Base-by-base conservation (phyloP, 2,113 vertebrate genomes). In the Ondatra zibethicus region DNA sequence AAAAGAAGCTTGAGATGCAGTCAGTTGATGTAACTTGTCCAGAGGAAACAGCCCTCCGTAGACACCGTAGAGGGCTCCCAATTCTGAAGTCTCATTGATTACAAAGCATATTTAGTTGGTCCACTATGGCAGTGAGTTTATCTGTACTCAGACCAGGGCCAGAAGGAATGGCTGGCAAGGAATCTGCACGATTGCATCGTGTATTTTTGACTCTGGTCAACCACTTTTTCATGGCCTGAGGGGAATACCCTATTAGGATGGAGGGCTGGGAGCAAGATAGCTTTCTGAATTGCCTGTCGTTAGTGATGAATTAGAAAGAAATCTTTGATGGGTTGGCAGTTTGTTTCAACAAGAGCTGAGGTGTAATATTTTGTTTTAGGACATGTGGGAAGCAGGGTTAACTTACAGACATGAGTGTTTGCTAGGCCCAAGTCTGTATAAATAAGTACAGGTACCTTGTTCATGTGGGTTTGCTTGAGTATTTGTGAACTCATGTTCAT, bases 221-320 rank as follows among this genome's bases (percentile, higher is more conserved):
- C 88, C 94, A 78, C 21, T 93, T 92, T 80, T 87, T 87, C 50
- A 10, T 9, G 61, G 92, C 81, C 31, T 65, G 58, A 93, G 93
- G 8, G 12, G 95, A 31, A 89, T 92, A 61, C 78, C 5, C 90
- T 52, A 7, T 7, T 82, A 66, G 42, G 75, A 73, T 93, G 16
- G 82, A 94, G 29, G 91, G 93, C 72, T 96, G 85, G 73, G 94
- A 96, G 31, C 29, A 72, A 82, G 63, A 93, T 1, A 95, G 88
- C 90, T 97, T 96, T 94, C 70, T n/a, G 92, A 96, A 94, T 78
- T 88, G 91, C 76, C 94, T 76, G 78, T 73, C 89, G 96, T 95
- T 65, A 97, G 65, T 82, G 86, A 95, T 4, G 16, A 92, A 92
- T 85, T 81, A 85, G 63, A 65, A 87, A 82, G 45, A 73, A 76